Percentiles rank a stretch among this genome's conserved stretches.
Conservation (phyloP, 2,888 invertebrate genomes). For the Drosophila maculinotata region DNA sequence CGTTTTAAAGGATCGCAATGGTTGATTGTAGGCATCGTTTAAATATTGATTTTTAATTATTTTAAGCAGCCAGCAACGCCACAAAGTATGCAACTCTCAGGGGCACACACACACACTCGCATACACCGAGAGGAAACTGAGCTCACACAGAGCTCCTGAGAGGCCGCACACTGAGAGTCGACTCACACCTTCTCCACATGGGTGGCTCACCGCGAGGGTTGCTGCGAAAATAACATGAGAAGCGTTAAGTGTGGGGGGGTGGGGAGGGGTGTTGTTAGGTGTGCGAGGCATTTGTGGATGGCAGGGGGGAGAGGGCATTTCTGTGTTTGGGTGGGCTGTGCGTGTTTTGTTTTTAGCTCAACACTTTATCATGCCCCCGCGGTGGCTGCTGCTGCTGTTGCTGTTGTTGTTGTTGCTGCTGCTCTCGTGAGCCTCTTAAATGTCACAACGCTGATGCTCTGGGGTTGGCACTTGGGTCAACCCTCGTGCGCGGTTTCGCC, state of each 20-base stretch:
- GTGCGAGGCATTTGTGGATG: too few relatives aligned
- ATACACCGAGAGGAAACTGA: slow-evolving; percentile 17
- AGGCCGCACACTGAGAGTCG: slow-evolving; percentile 52
- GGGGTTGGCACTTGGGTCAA: slow-evolving; percentile 67
- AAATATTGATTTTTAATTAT: slow-evolving; percentile 80
- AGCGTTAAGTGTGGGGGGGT: background rate
- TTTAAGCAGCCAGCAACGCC: slow-evolving; percentile 70
- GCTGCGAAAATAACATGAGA: slow-evolving; percentile 49
- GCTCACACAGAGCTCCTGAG: slow-evolving; percentile 48
- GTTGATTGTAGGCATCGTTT: slow-evolving; percentile 52
- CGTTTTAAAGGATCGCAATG: slow-evolving; percentile 14
- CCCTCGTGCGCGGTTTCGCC: slow-evolving; percentile 49
- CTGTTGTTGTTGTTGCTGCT: slow-evolving; percentile 30
- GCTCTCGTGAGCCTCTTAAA: slow-evolving; percentile 75
- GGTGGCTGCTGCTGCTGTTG: slow-evolving; percentile 17
- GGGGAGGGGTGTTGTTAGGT: background rate
- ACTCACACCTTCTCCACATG: slow-evolving; percentile 56
- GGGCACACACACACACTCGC: slow-evolving; percentile 26
- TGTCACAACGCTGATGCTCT: slow-evolving; percentile 68
- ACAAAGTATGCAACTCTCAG: slow-evolving; percentile 71
- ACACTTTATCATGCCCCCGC: slow-evolving; percentile 47
- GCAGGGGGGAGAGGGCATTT: slow-evolving; percentile 1
- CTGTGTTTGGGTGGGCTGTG: slow-evolving; percentile 44
- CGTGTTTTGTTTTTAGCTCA: slow-evolving; percentile 79
- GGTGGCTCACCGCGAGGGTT: slow-evolving; percentile 67